Conservation (phyloP, 2,888 invertebrate genomes). For the Lamproptera curius region DNA sequence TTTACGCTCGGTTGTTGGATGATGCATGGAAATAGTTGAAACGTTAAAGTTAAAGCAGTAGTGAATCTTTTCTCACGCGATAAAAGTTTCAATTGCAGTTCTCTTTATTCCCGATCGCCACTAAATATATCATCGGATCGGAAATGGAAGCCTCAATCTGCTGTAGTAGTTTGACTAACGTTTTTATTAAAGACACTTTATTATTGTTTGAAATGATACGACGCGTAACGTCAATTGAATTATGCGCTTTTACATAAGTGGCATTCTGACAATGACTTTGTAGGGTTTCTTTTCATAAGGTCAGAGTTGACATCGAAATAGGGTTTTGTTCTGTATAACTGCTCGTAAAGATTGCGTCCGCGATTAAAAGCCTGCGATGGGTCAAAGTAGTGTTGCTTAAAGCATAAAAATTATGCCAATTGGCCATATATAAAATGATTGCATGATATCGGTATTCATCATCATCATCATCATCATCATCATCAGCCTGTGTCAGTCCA, state of each 20-base stretch:
- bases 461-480: no score
- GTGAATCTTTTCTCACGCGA: no score
- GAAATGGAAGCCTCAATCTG: not conserved
- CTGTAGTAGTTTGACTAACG: not conserved
- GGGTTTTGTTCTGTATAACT: slow-evolving; percentile 10
- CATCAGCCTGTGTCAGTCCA: no score
- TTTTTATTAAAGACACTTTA: no score
- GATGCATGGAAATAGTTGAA: no score
- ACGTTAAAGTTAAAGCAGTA: no score
- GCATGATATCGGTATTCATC: no score
- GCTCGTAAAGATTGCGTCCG: not conserved
- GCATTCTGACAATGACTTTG: not conserved
- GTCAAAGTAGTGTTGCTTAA: no score
- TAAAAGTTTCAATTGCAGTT: not conserved
- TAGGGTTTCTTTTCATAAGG: slow-evolving; percentile 17
- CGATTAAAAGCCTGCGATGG: not conserved
- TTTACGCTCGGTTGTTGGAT: not conserved
- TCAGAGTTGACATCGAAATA: slow-evolving; percentile 12
- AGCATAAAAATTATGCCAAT: no score
- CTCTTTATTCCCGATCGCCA: not conserved
- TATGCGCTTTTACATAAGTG: slow-evolving; percentile 13
- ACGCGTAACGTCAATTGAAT: slow-evolving; percentile 12
- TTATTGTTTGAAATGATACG: not conserved
- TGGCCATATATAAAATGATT: no score
- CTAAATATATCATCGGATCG: not conserved